These are phyloP conservation scores for Tachystola acroxantha DNA, from an alignment of 2,888 invertebrate genomes.

Conservation along the genomic window DNA sequence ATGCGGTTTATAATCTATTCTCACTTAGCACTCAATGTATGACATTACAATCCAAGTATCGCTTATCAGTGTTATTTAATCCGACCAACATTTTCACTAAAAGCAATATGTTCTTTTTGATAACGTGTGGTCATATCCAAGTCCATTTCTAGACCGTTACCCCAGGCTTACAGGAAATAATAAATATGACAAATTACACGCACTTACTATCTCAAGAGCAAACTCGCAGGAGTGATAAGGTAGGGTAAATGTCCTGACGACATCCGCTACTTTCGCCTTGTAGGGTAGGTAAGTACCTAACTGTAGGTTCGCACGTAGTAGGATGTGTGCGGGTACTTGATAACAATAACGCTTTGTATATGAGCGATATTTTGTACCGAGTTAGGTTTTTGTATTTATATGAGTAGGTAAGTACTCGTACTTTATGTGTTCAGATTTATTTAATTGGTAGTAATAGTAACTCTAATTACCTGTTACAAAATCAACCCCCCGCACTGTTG, in stretches of 20 bases:
- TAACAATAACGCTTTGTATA: slow-evolving; percentile 10
- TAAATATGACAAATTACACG: slow-evolving; percentile 37
- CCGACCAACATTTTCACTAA: too few relatives aligned
- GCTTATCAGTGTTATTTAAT: too few relatives aligned
- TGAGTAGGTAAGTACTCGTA: background rate
- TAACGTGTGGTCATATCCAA: slow-evolving; percentile 29
- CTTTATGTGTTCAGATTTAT: too few relatives aligned
- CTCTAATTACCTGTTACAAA: too few relatives aligned
- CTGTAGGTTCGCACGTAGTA: too few relatives aligned
- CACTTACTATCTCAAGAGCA: slow-evolving; percentile 35
- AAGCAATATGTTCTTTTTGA: slow-evolving; percentile 6
- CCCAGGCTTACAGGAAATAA: slow-evolving; percentile 31
- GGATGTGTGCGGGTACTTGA: slow-evolving; percentile 8
- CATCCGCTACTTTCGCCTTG: slow-evolving; percentile 23
- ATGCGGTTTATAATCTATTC: too few relatives aligned
- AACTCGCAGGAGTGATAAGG: slow-evolving; percentile 43
- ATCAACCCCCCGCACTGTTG: too few relatives aligned
- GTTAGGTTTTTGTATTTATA: background rate
- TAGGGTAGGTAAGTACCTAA: slow-evolving; percentile 6
- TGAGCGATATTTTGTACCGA: slow-evolving; percentile 2
- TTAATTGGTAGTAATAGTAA: too few relatives aligned
- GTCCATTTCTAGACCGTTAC: slow-evolving; percentile 24
- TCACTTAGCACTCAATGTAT: too few relatives aligned
- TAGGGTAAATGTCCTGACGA: slow-evolving; percentile 49
- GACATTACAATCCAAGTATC: too few relatives aligned